Percentiles rank a stretch among this genome's conserved stretches.
Evolutionary conservation across 2,797 vertebrate genomes (phyloP).

Genomic region (Pyrrhura leucotis): DNA sequence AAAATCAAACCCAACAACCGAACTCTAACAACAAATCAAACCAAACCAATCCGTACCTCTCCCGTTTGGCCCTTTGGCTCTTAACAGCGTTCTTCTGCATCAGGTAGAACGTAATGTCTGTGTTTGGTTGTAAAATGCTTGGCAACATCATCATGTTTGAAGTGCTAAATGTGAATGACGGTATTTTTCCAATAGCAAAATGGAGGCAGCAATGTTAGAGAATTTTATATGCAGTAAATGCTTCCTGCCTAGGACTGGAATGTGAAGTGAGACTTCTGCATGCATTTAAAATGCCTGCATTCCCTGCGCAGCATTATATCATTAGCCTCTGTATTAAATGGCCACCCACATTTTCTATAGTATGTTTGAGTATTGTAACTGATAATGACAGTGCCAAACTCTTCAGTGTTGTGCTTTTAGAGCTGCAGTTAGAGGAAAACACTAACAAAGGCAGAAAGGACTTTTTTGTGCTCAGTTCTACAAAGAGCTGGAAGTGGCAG

Average conservation of each 20-base stretch:
- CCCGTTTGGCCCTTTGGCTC: too few species aligned
- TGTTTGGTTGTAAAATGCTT: background rate
- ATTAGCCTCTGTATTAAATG: background rate
- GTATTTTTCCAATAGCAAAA: background rate
- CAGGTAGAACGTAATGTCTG: background rate
- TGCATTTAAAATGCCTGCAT: background rate
- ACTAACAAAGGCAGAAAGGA: background rate
- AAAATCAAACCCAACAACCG: background rate
- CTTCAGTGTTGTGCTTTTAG: background rate
- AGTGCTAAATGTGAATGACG: background rate
- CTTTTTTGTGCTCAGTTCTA: background rate
- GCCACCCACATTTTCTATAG: background rate
- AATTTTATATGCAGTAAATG: background rate
- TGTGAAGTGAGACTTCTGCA: background rate
- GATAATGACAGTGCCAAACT: background rate
- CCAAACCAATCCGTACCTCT: background rate
- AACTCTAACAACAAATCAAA: background rate
- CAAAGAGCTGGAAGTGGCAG: accelerated
- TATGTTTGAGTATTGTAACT: background rate
- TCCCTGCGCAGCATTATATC: background rate
- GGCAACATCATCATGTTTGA: background rate
- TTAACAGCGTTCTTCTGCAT: background rate
- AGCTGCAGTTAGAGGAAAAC: background rate
- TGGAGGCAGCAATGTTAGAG: background rate
- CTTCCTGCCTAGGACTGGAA: background rate